Base-by-base conservation (phyloP, 2,888 invertebrate genomes). In the Nysson spinosus region DNA sequence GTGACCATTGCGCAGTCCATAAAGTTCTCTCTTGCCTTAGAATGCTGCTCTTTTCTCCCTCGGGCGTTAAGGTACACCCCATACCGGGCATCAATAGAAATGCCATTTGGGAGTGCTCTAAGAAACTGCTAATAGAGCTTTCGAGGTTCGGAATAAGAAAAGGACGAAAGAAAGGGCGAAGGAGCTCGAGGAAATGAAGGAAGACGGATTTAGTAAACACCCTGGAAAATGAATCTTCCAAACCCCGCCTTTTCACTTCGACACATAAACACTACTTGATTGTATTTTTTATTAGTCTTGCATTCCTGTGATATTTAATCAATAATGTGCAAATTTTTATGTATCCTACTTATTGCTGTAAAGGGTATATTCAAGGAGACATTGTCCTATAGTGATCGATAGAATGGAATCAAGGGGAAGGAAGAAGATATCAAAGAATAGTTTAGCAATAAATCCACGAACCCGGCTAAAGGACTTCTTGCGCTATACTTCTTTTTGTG, bases 111-210 rank as follows among this genome's bases (percentile, higher is more conserved):
- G 79, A 81, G 74, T 79, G 83, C 77, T 83, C 82, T 83, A 84
- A 84, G 84, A 84, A 85, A 85, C 85, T 84, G 83, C 83, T 85
- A 85, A 85, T 85, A 84, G 84, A 85, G 70, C 79, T 64, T n/a
- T 60, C 72, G 61, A 54, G 50, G 63, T 54, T 43, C 44, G 49
- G 61, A 73, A 70, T 58, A 62, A 71, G 39, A 46, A 47, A 30
- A 58, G 64, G 46, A 51, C 26, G 58, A 40, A 14, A 60, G 9
- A 46, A 66, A 54, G 22, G 44, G 20, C 42, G 20, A 44, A 28
- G 44, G 19, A 47, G 12, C 37, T 34, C 42, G 47, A 16, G 7
- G 30, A 17, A 46, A 24, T 12, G 11, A 37, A 37, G 50, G 55
- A 34, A 40, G 55, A 65, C 50, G 26, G 37, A 54, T 52, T 63